Evolutionary conservation across 2,888 invertebrate species (phyloP), one percentile per base, ranked within the genome.

Genomic region (Alloplasta piceator): DNA sequence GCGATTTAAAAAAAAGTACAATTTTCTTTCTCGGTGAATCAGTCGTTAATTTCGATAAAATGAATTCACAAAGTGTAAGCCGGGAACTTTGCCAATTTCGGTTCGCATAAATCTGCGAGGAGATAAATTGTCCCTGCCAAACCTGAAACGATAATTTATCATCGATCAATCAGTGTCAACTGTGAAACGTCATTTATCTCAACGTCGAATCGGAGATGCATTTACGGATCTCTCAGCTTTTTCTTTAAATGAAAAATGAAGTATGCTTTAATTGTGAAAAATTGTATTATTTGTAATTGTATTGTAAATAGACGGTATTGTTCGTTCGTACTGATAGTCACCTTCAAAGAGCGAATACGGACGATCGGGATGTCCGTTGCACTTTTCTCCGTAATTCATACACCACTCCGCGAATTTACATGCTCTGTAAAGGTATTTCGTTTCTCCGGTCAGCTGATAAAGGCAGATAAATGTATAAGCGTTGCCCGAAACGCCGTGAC

Each of bases 401-500:
- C 97, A 97, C 96, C 97, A 98, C 84, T 96, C 95, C 83, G 95
- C 95, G 93, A 97, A 98, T 92, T 95, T 95, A 76, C 94, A 94
- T 0, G 97, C 97, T 85, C 96, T 93, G 89, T 98, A 95, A 12
- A 98, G 92, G 90, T 97, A 94, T 84, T 94, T 94, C 10, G 94
- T 91, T 83, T 97, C 95, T 94, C 95, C 94, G 1, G 97, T 98
- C n/a, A 94, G 93, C 91, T 96, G 96, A 90, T 95, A 98, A 39
- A 98, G 92, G 85, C 95, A 94, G 70, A 98, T 93, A 89, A 98
- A 97, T 6, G 96, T 94, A 89, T 98, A 98, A 0, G 96, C 97
- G 92, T 98, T 98, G 76, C 98, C 98, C 83, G 97, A 94, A 4
- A 96, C 96, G 1, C 98, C 98, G 89, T 98, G 98, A 89, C 98